Evolutionary conservation across 1,140 invertebrate species (phyloP), one percentile per base, ranked within the genome.

Genomic region (Myzus persicae): DNA sequence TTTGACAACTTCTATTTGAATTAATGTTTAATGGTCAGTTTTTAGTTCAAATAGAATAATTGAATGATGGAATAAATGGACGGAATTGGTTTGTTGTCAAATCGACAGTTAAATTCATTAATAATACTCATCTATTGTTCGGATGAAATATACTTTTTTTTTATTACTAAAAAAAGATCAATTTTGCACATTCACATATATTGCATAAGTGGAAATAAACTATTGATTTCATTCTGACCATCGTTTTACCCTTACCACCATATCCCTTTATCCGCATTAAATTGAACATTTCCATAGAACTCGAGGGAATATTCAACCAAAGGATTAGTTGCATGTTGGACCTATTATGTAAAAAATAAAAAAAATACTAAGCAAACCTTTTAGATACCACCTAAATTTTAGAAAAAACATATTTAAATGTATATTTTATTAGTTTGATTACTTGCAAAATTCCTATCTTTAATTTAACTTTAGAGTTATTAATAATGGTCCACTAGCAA

Each of bases 31-130:
- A 24, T 89, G 84, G 20, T 89, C 20, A 89, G 44, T 48, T 51
- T 89, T 89, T 36, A 11, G 85, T 36, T 48, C 20, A 48, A 88
- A 36, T n/a, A 38, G 22, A 51, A 89, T 51, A 89, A 51, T 89
- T 48, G 18, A 48, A 36, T n/a, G 44, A 51, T 51, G 8, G 14
- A 48, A 85, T 85, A 85, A 85, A 85, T 85, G 26, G 14, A 51
- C 1, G 18, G 8, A 89, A 89, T 51, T 89, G 46, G 46, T 24
- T 51, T 48, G 44, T 89, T 48, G 46, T 89, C 46, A 24, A 24
- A 48, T 89, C n/a, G 46, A 51, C n/a, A 48, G 87, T 51, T 51
- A n/a, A 48, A 88, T 51, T 89, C 85, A 89, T 89, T 51, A 89
- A 89, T 89, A 51, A 89, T 51, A 51, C 20, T 51, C n/a, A 51